Evolutionary conservation across 2,113 vertebrate species (phyloP), one percentile per base, ranked within the genome.

Genomic region (Melanocharis versteri): DNA sequence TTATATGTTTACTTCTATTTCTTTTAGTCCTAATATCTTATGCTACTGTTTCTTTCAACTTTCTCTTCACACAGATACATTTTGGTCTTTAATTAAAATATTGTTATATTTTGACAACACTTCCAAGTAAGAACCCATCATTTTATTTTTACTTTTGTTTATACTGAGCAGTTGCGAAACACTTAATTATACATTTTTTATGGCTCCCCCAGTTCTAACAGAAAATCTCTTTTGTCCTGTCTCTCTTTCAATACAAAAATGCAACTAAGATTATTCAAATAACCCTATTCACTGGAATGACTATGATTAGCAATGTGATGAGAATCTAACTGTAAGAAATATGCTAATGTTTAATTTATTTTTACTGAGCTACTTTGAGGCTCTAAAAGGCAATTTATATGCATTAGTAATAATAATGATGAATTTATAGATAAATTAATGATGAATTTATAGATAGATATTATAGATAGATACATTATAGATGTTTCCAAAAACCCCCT

Each of bases 311-410:
- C 79, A 78, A 23, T 70, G 76, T 62, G 87, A 91, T 83, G 77
- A 87, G 61, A 91, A 85, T 85, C 51, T 87, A 89, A 90, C 91
- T 85, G 48, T 85, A 84, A 92, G 47, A 94, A 97, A 88, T 81
- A 83, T 45, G 51, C 40, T 92, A 77, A 83, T 90, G 70, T 77
- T 81, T 73, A 86, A 80, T 94, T 88, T 92, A 70, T 92, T 90
- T 92, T 91, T 69, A 72, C 71, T 75, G 64, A 85, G 31, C 33
- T 54, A 45, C 77, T 93, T 60, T 45, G 79, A 64, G 11, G 15
- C 11, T 58, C 60, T 80, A 86, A 89, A 89, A 92, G 31, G 47
- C 64, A 90, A 78, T 90, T 88, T 94, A 83, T 91, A 87, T 95
- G 66, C 47, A 58, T 88, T 93, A 80, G 27, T 54, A 90, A 44